These are phyloP conservation scores for Rattus norvegicus DNA, from an alignment of 2,113 vertebrate genomes.

Conservation along the genomic window DNA sequence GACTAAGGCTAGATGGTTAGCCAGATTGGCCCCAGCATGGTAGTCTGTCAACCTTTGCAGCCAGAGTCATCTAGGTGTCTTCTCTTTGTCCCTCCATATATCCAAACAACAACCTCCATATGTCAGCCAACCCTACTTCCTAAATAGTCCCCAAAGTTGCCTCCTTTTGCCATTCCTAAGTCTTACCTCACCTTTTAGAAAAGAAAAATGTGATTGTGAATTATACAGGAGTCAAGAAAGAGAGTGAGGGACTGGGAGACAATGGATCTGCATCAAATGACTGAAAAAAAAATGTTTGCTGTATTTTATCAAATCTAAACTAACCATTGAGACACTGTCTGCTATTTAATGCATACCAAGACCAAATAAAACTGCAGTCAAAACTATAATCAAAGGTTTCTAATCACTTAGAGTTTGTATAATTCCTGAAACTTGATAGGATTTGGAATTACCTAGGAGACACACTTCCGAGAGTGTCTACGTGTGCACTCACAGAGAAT, in stretches of 20 bases:
- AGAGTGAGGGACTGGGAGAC: background rate
- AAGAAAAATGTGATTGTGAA: constrained; percentile 44
- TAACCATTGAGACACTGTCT: background rate
- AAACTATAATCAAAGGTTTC: constrained; percentile 11
- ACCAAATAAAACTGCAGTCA: constrained; percentile 30
- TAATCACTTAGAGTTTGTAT: constrained; percentile 33
- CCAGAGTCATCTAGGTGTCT: background rate
- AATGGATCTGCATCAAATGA: background rate
- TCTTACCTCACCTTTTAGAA: background rate
- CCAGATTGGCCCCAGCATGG: background rate
- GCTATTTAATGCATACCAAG: background rate
- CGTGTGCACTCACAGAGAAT: background rate
- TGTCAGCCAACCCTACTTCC: background rate
- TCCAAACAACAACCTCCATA: background rate
- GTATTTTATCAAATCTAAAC: constrained; percentile 20
- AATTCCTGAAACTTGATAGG: constrained; percentile 5
- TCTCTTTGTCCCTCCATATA: background rate
- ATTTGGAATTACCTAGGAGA: background rate
- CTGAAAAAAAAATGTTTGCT: background rate
- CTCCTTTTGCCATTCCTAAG: background rate
- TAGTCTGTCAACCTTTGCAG: background rate
- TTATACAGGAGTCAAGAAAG: constrained; percentile 20
- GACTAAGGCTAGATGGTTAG: background rate
- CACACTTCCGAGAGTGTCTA: background rate
- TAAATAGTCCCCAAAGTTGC: background rate